These are phyloP conservation scores for Halcyon leucocephala DNA, from an alignment of 2,797 vertebrate genomes.

Conservation along the genomic window DNA sequence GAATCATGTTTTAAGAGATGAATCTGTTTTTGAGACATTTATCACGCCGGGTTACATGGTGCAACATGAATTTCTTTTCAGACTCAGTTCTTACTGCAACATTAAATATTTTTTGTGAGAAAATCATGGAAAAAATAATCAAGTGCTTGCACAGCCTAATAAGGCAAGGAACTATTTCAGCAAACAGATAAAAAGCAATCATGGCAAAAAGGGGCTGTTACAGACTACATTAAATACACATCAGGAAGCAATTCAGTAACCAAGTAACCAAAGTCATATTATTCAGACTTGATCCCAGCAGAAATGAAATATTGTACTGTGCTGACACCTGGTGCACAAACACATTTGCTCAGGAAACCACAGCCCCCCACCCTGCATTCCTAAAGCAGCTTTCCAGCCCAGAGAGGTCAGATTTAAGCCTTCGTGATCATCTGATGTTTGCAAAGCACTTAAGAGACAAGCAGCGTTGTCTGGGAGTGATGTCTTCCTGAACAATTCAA, in stretches of 20 bases:
- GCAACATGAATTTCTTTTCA: not conserved
- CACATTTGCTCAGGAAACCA: not conserved
- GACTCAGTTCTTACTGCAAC: not conserved
- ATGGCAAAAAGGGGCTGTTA: not conserved
- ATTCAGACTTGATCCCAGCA: not conserved
- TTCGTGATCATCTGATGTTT: not conserved
- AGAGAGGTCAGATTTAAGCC: not conserved
- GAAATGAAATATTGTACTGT: not conserved
- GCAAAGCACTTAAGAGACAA: not conserved
- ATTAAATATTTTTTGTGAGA: not conserved
- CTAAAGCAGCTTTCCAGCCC: not conserved
- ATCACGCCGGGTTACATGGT: not conserved
- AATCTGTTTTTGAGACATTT: not conserved
- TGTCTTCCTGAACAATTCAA: not conserved
- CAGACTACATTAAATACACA: not conserved
- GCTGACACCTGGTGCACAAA: slow-evolving; percentile 46
- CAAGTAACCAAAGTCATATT: not conserved
- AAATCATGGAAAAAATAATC: not conserved
- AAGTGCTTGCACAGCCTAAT: not conserved
- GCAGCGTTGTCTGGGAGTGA: not conserved
- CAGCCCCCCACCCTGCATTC: rapidly evolving
- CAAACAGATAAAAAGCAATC: slow-evolving; percentile 1
- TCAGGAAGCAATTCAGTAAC: slow-evolving; percentile 6
- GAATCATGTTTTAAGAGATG: not conserved
- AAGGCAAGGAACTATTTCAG: not conserved